Evolutionary conservation across 2,113 vertebrate species (phyloP).

Genomic region (Miniopterus natalensis): DNA sequence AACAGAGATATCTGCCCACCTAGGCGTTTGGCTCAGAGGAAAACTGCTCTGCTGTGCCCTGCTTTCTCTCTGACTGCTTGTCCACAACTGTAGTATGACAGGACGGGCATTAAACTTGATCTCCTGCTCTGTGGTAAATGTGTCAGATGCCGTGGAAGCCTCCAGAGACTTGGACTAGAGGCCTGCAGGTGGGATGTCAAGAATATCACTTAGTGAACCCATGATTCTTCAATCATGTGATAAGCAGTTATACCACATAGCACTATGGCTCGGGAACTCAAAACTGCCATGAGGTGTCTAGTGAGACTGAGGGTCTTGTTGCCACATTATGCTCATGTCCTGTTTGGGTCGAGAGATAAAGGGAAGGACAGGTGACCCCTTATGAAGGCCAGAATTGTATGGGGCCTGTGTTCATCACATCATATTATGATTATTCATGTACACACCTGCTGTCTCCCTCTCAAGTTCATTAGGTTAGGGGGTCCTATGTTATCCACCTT

Average conservation of each 20-base stretch:
- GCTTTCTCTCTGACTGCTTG: slow-evolving; percentile 60
- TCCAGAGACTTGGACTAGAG: slow-evolving; percentile 47
- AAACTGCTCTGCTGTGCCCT: neutral
- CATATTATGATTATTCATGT: neutral
- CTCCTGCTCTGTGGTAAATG: slow-evolving; percentile 42
- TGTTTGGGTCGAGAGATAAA: neutral
- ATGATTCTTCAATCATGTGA: neutral
- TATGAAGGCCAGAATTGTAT: slow-evolving; percentile 42
- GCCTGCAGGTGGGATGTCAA: neutral
- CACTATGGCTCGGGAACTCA: slow-evolving; percentile 39
- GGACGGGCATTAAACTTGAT: slow-evolving; percentile 44
- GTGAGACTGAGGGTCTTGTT: neutral
- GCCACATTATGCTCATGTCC: neutral
- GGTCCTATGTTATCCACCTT: neutral
- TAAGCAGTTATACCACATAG: slow-evolving; percentile 44
- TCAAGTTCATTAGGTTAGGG: neutral
- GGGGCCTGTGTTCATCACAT: neutral
- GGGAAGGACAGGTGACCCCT: neutral
- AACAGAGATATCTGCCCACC: neutral
- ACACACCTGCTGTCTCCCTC: neutral
- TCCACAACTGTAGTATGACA: neutral
- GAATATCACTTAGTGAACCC: neutral
- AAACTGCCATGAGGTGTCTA: slow-evolving; percentile 29
- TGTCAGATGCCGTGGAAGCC: slow-evolving; percentile 62
- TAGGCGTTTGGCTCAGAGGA: neutral